Evolutionary conservation across 2,113 vertebrate species (phyloP).

Genomic region (Rhodinocichla rosea): DNA sequence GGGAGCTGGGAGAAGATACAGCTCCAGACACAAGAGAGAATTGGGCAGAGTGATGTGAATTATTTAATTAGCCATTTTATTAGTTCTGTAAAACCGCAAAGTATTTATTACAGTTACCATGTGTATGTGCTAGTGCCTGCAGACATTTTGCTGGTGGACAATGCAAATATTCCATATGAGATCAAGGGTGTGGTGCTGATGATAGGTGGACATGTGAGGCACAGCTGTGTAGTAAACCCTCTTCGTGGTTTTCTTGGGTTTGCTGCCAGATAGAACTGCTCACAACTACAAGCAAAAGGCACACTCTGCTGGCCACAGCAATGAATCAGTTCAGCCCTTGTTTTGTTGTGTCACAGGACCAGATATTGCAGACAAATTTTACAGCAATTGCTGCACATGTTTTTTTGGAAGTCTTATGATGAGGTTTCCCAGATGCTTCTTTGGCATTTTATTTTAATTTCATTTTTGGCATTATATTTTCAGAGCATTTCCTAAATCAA

Average conservation of each 20-base stretch:
- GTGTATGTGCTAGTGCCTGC: not conserved
- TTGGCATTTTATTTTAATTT: not conserved
- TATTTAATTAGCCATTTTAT: not conserved
- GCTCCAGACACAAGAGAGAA: not conserved
- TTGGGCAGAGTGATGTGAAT: not conserved
- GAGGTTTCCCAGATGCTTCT: not conserved
- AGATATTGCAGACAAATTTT: not conserved
- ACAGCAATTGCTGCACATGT: not conserved
- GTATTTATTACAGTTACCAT: not conserved
- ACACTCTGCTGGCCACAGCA: slow-evolving; percentile 11
- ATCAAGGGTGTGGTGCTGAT: not conserved
- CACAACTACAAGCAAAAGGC: not conserved
- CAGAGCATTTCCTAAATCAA: not conserved
- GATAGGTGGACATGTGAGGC: not conserved
- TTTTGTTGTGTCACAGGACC: not conserved
- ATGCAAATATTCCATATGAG: not conserved
- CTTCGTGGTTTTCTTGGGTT: not conserved
- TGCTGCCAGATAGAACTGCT: not conserved
- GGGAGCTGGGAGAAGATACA: not conserved
- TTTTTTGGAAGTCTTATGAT: not conserved
- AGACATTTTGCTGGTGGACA: not conserved
- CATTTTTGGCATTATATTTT: not conserved
- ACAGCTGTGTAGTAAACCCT: not conserved
- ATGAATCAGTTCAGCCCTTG: not conserved
- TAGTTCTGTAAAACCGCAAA: not conserved